Percentiles rank a stretch among this genome's conserved stretches.
phyloP scores from a whole-genome alignment of 2,797 vertebrate species.

The Bovichtus diacanthus region DNA sequence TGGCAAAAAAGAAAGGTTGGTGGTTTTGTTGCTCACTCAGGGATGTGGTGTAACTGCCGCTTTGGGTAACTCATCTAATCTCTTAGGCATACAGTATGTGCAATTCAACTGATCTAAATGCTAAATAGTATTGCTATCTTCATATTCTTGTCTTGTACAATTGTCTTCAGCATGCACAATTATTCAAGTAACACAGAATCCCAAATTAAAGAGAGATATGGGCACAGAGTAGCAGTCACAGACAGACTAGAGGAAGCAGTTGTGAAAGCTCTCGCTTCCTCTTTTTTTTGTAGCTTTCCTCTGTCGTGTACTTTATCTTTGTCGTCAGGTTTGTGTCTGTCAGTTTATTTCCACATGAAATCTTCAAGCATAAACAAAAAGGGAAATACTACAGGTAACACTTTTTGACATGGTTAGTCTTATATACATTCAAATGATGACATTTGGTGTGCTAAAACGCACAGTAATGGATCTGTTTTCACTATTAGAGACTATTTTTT shows the following conservation, averaged over 20 bases:
- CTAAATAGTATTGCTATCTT: neutral
- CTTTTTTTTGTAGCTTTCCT: slow-evolving; percentile 68
- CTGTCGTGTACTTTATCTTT: slow-evolving; percentile 61
- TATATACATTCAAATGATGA: neutral
- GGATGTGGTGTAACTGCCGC: slow-evolving; percentile 83
- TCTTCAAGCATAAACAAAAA: slow-evolving; percentile 1
- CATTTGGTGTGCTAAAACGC: neutral
- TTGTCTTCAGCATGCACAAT: neutral
- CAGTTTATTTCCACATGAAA: slow-evolving; percentile 46
- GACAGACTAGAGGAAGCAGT: slow-evolving; percentile 76
- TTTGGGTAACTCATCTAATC: slow-evolving; percentile 1
- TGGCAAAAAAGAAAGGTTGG: neutral
- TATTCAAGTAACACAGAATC: neutral
- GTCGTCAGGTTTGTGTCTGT: slow-evolving; percentile 47
- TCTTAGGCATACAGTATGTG: slow-evolving; percentile 4
- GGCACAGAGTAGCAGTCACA: slow-evolving; percentile 1
- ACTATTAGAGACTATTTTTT: too few relatives aligned
- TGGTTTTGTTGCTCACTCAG: slow-evolving; percentile 51
- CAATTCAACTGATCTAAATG: neutral
- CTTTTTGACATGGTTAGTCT: neutral
- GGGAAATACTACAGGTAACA: neutral
- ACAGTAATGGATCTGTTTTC: neutral
- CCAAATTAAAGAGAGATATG: slow-evolving; percentile 9
- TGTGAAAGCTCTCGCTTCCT: slow-evolving; percentile 74
- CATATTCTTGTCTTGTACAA: neutral